A percentile compares a stretch with the other conserved stretches of the same genome.
Conservation (phyloP, 2,888 invertebrate genomes). For the Papilio elwesi region DNA sequence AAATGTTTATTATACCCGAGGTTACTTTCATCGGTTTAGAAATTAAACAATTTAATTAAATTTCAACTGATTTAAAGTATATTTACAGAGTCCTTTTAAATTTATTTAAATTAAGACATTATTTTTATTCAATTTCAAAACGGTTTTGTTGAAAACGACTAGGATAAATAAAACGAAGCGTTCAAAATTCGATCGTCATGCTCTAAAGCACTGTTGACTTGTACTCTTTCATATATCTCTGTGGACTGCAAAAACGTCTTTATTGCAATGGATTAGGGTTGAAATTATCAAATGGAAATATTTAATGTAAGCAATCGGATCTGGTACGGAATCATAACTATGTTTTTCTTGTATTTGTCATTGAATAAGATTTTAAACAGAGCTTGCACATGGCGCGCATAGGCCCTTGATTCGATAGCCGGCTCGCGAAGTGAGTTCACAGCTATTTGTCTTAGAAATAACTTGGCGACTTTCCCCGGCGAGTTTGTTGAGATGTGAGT, state of each 20-base stretch:
- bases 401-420: slow-evolving; percentile 69
- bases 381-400: slow-evolving; percentile 60
- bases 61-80: neutral
- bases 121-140: slow-evolving; percentile 20
- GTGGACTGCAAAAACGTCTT: slow-evolving; percentile 2
- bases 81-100: too few species aligned
- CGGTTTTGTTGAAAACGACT: neutral
- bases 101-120: neutral
- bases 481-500: slow-evolving; percentile 53
- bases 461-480: slow-evolving; percentile 70
- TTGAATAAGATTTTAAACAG: slow-evolving; percentile 78
- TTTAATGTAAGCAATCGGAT: slow-evolving; percentile 24
- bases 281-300: slow-evolving; percentile 41
- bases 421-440: slow-evolving; percentile 68
- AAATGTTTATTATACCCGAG: neutral
- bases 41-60: neutral
- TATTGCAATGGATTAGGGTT: slow-evolving; percentile 45
- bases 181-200: slow-evolving; percentile 61
- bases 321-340: slow-evolving; percentile 62
- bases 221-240: slow-evolving; percentile 1
- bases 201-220: slow-evolving; percentile 52
- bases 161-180: slow-evolving; percentile 49
- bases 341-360: slow-evolving; percentile 80
- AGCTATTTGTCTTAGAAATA: slow-evolving; percentile 80
- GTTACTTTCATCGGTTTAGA: neutral